Evolutionary conservation across 2,888 invertebrate genomes (phyloP), one percentile per base, ranked within the genome.

Genomic region (Lysandra bellargus): DNA sequence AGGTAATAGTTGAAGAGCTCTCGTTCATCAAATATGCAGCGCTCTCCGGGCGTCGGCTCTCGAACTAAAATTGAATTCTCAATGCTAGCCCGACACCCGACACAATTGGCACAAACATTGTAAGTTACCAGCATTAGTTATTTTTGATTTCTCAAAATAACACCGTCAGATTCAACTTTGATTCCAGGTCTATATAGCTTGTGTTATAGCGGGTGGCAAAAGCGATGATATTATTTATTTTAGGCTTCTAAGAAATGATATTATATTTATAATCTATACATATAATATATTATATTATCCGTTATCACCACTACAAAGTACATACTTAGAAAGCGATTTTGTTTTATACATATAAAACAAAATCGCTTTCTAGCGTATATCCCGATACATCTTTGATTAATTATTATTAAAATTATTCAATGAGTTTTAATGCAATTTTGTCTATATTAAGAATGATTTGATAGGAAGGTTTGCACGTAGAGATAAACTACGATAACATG

Each of bases 11-110:
- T 88, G 87, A 91, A 88, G 88, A 87, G 86, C 87, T 86, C 87
- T 87, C 61, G 74, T 85, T 83, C 87, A 93, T 93, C 89, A 92
- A 93, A 93, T 92, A 93, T 92, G 91, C 89, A 93, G 85, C 86
- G 85, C 83, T 84, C 84, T 88, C 88, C 83, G 82, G 82, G 82
- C 83, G 81, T 82, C 75, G 78, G 75, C 79, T 78, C 85, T 85
- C 84, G 84, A 80, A 81, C 85, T 83, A 85, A 88, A 88, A 88
- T 88, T 87, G 88, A 89, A 85, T 87, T 86, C 85, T 83, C 84
- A 64, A 77, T 80, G 76, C 74, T 73, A 83, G 83, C 85, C 86
- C 86, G 88, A 85, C 88, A 83, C 81, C 83, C 82, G 83, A 87
- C 86, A 86, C 83, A 78, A 74, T 75, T 72, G 78, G 79, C 76